phyloP scores from a whole-genome alignment of 2,888 invertebrate species.

The Atherix ibis region DNA sequence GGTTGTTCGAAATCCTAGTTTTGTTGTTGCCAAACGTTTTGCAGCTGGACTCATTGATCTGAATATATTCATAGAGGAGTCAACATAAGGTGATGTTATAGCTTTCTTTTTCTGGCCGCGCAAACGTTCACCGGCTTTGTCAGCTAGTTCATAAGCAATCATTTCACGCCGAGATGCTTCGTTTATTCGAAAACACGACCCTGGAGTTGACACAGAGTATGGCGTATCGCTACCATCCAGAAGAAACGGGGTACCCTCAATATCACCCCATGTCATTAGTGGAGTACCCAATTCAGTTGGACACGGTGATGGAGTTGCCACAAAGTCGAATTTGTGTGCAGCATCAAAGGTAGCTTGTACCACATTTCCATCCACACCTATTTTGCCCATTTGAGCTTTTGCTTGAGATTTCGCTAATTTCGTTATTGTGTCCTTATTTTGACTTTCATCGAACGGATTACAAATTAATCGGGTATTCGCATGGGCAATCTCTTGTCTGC shows the following conservation, averaged over 20 bases:
- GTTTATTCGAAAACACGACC: slow-evolving; percentile 83
- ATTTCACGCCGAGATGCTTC: slow-evolving; percentile 70
- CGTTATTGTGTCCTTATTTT: slow-evolving; percentile 56
- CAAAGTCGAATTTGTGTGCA: slow-evolving; percentile 58
- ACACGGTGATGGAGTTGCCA: slow-evolving; percentile 78
- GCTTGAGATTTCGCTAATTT: slow-evolving; percentile 56
- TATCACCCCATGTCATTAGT: slow-evolving; percentile 98
- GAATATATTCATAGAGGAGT: slow-evolving; percentile 55
- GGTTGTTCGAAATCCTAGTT: slow-evolving; percentile 43
- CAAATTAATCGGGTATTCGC: slow-evolving; percentile 64
- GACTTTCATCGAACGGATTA: slow-evolving; percentile 65
- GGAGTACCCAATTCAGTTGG: slow-evolving; percentile 72
- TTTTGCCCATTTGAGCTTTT: slow-evolving; percentile 55
- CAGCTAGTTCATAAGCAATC: slow-evolving; percentile 65
- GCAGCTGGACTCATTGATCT: slow-evolving; percentile 94
- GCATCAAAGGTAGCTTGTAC: slow-evolving; percentile 38
- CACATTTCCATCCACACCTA: slow-evolving; percentile 75
- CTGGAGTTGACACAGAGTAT: slow-evolving; percentile 51
- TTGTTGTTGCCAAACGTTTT: slow-evolving; percentile 60
- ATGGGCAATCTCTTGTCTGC: slow-evolving; percentile 60
- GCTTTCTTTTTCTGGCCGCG: slow-evolving; percentile 54
- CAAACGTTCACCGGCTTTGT: slow-evolving; percentile 67
- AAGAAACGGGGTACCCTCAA: slow-evolving; percentile 93
- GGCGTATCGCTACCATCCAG: slow-evolving; percentile 88
- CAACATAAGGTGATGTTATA: slow-evolving; percentile 41